Evolutionary conservation across 2,113 vertebrate species (phyloP).

Genomic region (Pantherophis guttatus): DNA sequence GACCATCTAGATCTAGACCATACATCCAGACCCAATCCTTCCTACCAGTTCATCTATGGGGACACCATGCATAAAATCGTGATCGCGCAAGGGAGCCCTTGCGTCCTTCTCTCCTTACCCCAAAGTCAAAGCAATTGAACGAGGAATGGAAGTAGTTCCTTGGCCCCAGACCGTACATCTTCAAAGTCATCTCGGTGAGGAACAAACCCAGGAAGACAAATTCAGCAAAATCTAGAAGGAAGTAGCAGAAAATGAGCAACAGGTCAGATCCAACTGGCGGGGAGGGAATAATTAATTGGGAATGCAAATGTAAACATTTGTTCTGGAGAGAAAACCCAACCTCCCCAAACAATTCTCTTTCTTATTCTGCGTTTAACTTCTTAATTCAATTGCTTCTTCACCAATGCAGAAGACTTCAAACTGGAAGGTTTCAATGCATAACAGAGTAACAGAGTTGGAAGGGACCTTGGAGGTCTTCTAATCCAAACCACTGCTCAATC

Average conservation of each 20-base stretch:
- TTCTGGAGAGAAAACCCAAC: background rate
- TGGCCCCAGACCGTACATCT: conserved; percentile 95
- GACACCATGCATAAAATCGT: background rate
- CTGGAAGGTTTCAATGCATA: background rate
- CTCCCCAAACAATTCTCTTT: background rate
- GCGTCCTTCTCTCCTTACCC: conserved; percentile 68
- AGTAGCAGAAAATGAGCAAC: background rate
- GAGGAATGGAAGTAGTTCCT: conserved; percentile 96
- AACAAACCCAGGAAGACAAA: conserved; percentile 97
- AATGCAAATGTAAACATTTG: background rate
- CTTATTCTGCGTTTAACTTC: background rate
- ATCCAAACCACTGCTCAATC: too few relatives aligned
- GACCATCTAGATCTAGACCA: too few relatives aligned
- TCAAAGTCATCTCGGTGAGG: conserved; percentile 94
- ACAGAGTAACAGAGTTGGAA: too few relatives aligned
- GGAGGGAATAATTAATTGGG: background rate
- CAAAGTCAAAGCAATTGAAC: conserved; percentile 98
- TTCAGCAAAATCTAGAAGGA: conserved; percentile 86
- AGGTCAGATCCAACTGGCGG: conserved; percentile 20
- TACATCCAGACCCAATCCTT: background rate
- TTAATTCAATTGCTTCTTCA: background rate
- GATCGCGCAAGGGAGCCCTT: too few relatives aligned
- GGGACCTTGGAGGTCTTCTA: too few relatives aligned
- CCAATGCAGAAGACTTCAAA: background rate
- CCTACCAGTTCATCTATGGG: background rate